Conservation (phyloP, 2,113 vertebrate species). For the Spilogale gracilis region DNA sequence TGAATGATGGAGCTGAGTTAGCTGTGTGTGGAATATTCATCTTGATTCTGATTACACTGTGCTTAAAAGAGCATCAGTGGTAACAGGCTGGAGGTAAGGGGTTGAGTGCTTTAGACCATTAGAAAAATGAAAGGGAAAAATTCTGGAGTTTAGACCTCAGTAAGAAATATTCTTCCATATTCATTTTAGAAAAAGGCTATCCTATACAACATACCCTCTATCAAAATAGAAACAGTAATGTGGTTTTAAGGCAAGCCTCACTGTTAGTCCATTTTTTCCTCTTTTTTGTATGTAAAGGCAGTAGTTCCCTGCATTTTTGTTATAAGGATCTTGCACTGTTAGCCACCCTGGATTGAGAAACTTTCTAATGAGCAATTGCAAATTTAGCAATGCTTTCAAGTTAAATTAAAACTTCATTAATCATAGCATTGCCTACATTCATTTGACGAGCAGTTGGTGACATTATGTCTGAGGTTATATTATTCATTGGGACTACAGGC, state of each 20-base stretch:
- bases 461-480: background rate
- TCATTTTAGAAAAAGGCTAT: background rate
- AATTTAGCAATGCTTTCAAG: constrained; percentile 27
- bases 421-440: background rate
- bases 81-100: background rate
- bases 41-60: background rate
- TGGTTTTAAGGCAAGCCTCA: background rate
- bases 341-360: background rate
- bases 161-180: background rate
- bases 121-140: background rate
- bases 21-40: background rate
- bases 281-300: background rate
- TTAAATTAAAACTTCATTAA: constrained; percentile 71
- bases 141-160: background rate
- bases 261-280: background rate
- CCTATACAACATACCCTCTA: background rate
- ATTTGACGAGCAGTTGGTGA: background rate
- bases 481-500: background rate
- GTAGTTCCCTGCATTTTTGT: background rate
- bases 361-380: constrained; percentile 38
- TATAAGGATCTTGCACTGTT: background rate
- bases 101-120: background rate
- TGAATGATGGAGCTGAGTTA: background rate
- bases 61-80: background rate
- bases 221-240: background rate